These are phyloP conservation scores for Melanitta fusca DNA, from an alignment of 2,797 vertebrate species.

Conservation along the genomic window DNA sequence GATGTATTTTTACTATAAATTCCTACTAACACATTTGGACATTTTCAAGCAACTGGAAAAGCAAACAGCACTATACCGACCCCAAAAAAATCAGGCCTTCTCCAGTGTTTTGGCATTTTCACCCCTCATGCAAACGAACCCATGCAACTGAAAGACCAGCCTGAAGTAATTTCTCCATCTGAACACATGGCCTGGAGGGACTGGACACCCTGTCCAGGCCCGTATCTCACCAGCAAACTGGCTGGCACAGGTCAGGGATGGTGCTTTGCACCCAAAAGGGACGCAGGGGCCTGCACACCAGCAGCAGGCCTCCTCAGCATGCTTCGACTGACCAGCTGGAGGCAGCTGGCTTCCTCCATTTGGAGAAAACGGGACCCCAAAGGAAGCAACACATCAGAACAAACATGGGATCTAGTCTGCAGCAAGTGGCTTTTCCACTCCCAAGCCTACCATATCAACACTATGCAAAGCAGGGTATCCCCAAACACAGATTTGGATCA, in stretches of 20 bases:
- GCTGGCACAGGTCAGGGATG: not conserved
- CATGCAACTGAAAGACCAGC: not conserved
- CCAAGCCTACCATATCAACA: not conserved
- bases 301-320: accelerated
- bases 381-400: not conserved
- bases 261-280: not conserved
- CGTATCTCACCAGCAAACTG: not conserved
- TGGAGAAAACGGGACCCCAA: not conserved
- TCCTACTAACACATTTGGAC: not conserved
- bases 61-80: not conserved
- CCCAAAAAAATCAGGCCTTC: not conserved
- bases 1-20: not conserved
- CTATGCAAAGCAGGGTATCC: slow-evolving; percentile 45
- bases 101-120: not conserved
- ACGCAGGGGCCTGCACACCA: not conserved
- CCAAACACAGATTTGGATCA: slow-evolving; percentile 40
- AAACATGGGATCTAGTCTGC: not conserved
- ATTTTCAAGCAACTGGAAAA: not conserved
- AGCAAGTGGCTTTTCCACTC: not conserved
- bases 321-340: not conserved
- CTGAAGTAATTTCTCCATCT: not conserved
- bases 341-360: not conserved
- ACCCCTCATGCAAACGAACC: not conserved
- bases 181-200: not conserved
- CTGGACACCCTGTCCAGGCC: not conserved